Conservation (phyloP, 2,888 invertebrate species). For the Scrobipalpa costella region DNA sequence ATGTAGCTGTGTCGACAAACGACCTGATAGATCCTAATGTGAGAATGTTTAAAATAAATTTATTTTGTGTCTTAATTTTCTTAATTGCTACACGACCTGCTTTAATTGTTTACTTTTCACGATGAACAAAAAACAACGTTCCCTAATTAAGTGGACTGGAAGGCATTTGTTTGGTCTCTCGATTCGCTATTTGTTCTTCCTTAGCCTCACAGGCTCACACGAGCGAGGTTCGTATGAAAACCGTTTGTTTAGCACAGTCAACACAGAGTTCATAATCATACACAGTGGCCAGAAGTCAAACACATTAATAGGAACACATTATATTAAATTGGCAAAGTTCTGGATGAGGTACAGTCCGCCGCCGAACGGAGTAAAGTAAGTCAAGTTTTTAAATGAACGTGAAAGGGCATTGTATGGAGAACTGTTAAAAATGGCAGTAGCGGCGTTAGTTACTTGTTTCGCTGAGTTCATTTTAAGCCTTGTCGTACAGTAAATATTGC, state of each 20-base stretch:
- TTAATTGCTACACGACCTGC: too few species aligned
- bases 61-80: too few species aligned
- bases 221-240: conserved; percentile 4
- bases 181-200: neutral
- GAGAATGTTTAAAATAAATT: too few species aligned
- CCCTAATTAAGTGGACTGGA: neutral
- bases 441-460: too few species aligned
- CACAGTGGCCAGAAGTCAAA: conserved; percentile 40
- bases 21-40: too few species aligned
- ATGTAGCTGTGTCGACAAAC: too few species aligned
- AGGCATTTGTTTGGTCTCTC: neutral
- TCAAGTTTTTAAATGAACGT: too few species aligned
- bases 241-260: conserved; percentile 10
- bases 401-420: too few species aligned
- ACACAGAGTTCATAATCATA: conserved; percentile 28
- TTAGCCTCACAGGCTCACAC: neutral
- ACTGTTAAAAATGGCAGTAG: too few species aligned
- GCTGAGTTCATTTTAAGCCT: too few species aligned
- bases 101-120: neutral
- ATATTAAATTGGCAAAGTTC: conserved; percentile 57
- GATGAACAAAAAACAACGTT: neutral
- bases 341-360: conserved; percentile 41
- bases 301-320: conserved; percentile 47
- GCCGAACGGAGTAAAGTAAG: neutral
- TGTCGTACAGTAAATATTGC: too few species aligned